These are phyloP conservation scores for Alloplasta piceator DNA, from an alignment of 2,888 invertebrate species.

Conservation along the genomic window DNA sequence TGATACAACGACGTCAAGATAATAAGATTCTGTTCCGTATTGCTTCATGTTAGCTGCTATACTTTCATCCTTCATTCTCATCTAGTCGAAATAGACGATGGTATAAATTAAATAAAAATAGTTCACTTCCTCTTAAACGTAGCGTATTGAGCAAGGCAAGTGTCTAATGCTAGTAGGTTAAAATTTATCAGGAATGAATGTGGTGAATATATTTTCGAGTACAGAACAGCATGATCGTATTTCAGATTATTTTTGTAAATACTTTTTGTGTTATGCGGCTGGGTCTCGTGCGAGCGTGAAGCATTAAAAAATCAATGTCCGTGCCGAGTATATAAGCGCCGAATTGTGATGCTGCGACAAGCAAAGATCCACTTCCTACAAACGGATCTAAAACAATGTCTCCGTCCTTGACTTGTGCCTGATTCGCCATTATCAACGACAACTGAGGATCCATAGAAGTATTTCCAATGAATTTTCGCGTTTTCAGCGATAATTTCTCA, in stretches of 20 bases:
- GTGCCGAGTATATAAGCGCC: conserved; percentile 94
- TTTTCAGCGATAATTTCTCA: conserved; percentile 92
- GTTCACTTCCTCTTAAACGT: no score
- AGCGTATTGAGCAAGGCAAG: no score
- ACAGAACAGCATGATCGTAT: background rate
- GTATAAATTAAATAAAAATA: conserved; percentile 27
- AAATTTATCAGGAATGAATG: background rate
- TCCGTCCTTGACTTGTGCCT: conserved; percentile 89
- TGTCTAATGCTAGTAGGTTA: no score
- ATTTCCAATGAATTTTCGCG: conserved; percentile 97
- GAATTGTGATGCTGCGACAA: conserved; percentile 95
- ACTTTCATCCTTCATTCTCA: conserved; percentile 92
- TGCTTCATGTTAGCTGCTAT: conserved; percentile 94
- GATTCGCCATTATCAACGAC: conserved; percentile 97
- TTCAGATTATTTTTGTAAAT: conserved; percentile 27
- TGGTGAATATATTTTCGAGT: background rate
- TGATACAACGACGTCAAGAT: conserved; percentile 95
- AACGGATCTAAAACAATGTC: conserved; percentile 97
- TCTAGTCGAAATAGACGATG: conserved; percentile 80
- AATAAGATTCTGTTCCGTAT: conserved; percentile 90
- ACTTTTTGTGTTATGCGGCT: conserved; percentile 91
- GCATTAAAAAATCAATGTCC: conserved; percentile 97
- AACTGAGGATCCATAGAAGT: conserved; percentile 99
- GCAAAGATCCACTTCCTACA: conserved; percentile 93
- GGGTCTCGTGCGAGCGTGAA: conserved; percentile 94